Conservation (phyloP, 2,888 invertebrate genomes). For the Andrena dorsata region DNA sequence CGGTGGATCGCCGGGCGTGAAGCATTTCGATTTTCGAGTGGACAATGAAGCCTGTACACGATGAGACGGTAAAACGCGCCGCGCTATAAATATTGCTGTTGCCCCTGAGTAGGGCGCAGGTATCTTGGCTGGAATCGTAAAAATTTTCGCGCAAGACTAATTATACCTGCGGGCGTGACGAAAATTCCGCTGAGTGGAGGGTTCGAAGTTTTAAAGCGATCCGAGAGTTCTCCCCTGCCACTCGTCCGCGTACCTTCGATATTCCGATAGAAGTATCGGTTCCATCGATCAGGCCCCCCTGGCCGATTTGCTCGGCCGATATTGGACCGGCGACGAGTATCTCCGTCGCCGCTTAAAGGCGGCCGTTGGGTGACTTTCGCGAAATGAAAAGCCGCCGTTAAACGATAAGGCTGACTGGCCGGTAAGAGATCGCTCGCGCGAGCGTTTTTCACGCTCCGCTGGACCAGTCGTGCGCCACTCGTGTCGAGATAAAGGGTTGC, state of each 20-base stretch:
- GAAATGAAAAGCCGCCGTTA: conserved; percentile 73
- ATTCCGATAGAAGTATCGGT: conserved; percentile 46
- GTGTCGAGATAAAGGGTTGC: conserved; percentile 75
- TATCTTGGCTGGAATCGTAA: background rate
- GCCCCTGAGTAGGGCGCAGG: background rate
- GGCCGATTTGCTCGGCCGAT: conserved; percentile 53
- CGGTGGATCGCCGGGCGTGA: conserved; percentile 1
- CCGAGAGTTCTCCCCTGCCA: conserved; percentile 21
- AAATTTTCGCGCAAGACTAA: background rate
- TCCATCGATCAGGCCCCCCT: conserved; percentile 53
- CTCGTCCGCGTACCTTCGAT: conserved; percentile 14
- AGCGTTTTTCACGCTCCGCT: conserved; percentile 78
- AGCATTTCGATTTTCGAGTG: background rate
- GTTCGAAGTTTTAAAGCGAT: background rate
- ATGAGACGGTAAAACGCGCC: conserved; percentile 4
- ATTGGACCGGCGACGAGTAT: conserved; percentile 59
- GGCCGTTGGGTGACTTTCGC: conserved; percentile 65
- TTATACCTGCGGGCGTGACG: background rate
- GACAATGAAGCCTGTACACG: background rate
- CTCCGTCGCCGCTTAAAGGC: conserved; percentile 51
- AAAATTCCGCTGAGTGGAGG: conserved; percentile 2
- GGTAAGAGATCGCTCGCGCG: conserved; percentile 72
- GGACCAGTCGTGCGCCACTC: conserved; percentile 68
- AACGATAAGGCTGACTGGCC: conserved; percentile 66
- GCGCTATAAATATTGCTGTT: conserved; percentile 3